Evolutionary conservation across 1,140 invertebrate species (phyloP).

Genomic region (Drosophila auraria): DNA sequence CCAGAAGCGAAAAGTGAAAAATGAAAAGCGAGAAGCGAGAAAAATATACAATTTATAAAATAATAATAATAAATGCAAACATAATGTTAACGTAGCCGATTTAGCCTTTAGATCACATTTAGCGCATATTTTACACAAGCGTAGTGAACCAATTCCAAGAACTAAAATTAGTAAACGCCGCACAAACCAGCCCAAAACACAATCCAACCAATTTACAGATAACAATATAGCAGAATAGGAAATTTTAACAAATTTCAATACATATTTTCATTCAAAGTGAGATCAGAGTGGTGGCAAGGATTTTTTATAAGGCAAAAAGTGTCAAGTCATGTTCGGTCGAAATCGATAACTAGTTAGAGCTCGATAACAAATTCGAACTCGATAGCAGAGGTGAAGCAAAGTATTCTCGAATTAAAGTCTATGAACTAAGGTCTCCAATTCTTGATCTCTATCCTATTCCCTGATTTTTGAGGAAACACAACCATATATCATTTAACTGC

Average conservation of each 20-base stretch:
- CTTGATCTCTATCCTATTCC: not conserved
- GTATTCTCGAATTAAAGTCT: not conserved
- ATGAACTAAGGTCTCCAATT: not conserved
- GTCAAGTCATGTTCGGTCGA: not conserved
- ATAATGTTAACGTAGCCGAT: slow-evolving; percentile 63
- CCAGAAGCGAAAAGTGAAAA: too few species aligned
- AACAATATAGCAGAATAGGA: not conserved
- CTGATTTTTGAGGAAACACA: not conserved
- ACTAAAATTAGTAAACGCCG: slow-evolving; percentile 18
- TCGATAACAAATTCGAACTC: not conserved
- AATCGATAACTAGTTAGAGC: too few species aligned
- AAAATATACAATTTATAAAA: slow-evolving; percentile 15
- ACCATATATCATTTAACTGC: slow-evolving; percentile 28
- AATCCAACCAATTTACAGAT: slow-evolving; percentile 7
- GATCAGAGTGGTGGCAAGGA: not conserved
- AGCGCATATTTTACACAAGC: slow-evolving; percentile 59
- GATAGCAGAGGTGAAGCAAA: not conserved
- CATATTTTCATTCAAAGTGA: slow-evolving; percentile 1
- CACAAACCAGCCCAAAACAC: not conserved
- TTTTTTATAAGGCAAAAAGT: not conserved
- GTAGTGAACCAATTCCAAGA: slow-evolving; percentile 51
- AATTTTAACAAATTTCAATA: not conserved
- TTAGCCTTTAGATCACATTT: slow-evolving; percentile 60
- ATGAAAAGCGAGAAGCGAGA: not conserved
- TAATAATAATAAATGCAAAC: slow-evolving; percentile 48